A percentile compares a stretch with the other conserved stretches of the same genome.
These are phyloP conservation scores for Eumaeus atala DNA, from an alignment of 1,140 invertebrate species.

Conservation along the genomic window DNA sequence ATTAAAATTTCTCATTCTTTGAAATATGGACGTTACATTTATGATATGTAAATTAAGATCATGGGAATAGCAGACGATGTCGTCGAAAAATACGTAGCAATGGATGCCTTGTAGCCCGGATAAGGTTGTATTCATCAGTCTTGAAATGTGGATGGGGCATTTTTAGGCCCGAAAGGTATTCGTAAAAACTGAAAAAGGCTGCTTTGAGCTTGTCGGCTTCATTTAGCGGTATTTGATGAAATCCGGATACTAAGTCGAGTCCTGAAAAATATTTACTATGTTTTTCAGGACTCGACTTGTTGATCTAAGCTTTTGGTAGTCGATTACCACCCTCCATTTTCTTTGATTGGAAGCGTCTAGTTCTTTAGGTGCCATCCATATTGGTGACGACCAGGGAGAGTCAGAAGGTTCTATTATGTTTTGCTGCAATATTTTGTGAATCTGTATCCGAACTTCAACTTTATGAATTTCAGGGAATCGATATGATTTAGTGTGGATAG, in stretches of 20 bases:
- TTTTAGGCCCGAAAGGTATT: not conserved
- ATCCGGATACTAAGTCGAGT: not conserved
- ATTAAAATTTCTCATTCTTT: not conserved
- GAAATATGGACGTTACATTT: not conserved
- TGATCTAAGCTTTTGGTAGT: too few species aligned
- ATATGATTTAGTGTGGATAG: too few species aligned
- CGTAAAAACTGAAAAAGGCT: not conserved
- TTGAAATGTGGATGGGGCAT: not conserved
- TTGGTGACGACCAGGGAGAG: too few species aligned
- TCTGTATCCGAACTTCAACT: too few species aligned
- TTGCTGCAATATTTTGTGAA: too few species aligned
- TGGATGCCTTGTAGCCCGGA: not conserved
- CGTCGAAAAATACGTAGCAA: not conserved
- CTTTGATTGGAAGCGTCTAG: too few species aligned
- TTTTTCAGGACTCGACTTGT: too few species aligned
- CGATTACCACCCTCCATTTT: too few species aligned
- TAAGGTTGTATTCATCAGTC: not conserved
- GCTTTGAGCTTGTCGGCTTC: constrained; percentile 1
- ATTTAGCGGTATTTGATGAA: not conserved
- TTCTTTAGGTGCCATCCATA: too few species aligned
- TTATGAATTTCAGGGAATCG: too few species aligned
- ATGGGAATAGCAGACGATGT: not conserved
- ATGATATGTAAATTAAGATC: not conserved
- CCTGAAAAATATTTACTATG: not conserved
- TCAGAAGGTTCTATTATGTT: too few species aligned